phyloP scores from a whole-genome alignment of 1,140 invertebrate genomes.

The Temnothorax curvispinosus region DNA sequence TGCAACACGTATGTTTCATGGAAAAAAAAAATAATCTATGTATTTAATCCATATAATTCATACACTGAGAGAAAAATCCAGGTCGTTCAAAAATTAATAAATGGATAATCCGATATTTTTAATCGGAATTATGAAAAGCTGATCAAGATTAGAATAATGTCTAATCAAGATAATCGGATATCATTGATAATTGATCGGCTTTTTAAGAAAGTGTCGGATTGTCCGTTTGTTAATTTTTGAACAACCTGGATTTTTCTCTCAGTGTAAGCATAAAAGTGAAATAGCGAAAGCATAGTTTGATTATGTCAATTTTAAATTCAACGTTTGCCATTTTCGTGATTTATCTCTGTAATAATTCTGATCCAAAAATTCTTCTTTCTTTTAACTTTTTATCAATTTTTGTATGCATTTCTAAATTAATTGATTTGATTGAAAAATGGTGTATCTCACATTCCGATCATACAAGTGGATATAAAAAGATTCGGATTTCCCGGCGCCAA shows the following conservation, averaged over 20 bases:
- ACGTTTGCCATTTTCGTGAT: neutral
- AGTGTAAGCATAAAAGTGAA: neutral
- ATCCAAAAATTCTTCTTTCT: neutral
- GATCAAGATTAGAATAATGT: too few species aligned
- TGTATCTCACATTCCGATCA: neutral
- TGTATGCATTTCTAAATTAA: neutral
- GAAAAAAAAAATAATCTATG: neutral
- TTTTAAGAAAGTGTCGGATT: too few species aligned
- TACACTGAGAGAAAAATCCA: too few species aligned
- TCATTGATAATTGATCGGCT: too few species aligned
- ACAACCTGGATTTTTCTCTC: too few species aligned
- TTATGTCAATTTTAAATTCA: neutral
- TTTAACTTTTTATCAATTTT: slow-evolving; percentile 8
- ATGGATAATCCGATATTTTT: too few species aligned
- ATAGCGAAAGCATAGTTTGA: neutral
- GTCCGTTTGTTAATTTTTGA: too few species aligned
- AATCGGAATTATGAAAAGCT: too few species aligned
- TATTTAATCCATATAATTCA: neutral
- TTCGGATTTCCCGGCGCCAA: neutral
- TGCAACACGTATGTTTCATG: neutral
- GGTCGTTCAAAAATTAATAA: too few species aligned
- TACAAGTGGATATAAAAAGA: neutral
- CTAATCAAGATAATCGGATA: too few species aligned
- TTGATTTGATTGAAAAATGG: neutral
- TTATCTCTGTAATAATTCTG: neutral